A percentile compares a stretch with the other conserved stretches of the same genome.
These are phyloP conservation scores for Drymodes brunneopygia DNA, from an alignment of 2,113 vertebrate species.

Conservation along the genomic window DNA sequence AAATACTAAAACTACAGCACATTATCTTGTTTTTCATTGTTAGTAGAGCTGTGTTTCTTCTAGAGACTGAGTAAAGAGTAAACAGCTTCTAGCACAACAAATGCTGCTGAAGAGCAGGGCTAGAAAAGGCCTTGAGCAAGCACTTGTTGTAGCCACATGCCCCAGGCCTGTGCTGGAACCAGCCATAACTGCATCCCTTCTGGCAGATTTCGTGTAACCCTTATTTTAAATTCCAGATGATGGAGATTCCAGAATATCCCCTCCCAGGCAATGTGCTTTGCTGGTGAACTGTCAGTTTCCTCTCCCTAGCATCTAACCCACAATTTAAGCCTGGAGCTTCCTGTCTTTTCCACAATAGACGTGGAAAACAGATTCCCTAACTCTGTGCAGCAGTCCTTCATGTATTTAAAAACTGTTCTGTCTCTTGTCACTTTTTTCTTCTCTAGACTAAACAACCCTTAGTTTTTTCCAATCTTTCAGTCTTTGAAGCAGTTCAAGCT, in stretches of 20 bases:
- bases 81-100: background rate
- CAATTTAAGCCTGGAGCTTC: background rate
- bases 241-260: background rate
- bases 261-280: background rate
- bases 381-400: background rate
- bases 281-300: background rate
- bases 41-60: background rate
- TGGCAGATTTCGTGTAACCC: background rate
- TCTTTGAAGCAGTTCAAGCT: background rate
- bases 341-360: background rate
- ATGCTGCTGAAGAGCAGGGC: background rate
- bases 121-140: background rate
- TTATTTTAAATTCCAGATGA: background rate
- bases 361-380: slow-evolving; percentile 32
- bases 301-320: background rate
- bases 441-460: slow-evolving; percentile 51
- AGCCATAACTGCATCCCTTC: background rate
- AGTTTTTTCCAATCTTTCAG: background rate
- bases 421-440: slow-evolving; percentile 15
- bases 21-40: background rate
- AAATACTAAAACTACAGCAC: background rate
- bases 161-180: background rate
- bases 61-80: background rate
- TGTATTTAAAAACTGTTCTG: background rate
- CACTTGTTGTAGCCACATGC: background rate